These are phyloP conservation scores for Grus americana DNA, from an alignment of 2,113 vertebrate species.

Conservation along the genomic window DNA sequence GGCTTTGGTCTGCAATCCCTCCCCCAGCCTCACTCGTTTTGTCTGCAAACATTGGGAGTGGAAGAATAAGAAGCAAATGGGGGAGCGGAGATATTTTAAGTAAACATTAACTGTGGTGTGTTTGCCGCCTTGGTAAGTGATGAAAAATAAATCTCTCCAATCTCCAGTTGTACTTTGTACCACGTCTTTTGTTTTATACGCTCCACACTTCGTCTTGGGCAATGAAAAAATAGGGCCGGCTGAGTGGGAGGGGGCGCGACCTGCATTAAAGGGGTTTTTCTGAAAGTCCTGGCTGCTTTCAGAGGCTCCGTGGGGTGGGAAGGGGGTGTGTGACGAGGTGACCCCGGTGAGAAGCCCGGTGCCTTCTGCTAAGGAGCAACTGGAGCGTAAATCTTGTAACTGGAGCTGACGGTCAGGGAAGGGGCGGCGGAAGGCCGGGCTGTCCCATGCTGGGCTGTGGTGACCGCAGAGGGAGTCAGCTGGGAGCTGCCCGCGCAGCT, in stretches of 20 bases:
- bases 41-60: background rate
- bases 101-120: background rate
- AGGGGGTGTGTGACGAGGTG: background rate
- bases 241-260: accelerated
- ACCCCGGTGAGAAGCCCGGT: background rate
- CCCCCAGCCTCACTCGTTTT: background rate
- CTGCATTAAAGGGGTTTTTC: background rate
- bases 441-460: accelerated
- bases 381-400: background rate
- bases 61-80: background rate
- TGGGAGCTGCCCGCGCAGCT: background rate
- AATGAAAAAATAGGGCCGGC: accelerated
- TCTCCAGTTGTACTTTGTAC: background rate
- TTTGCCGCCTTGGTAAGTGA: background rate
- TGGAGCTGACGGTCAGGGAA: background rate
- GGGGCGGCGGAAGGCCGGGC: background rate
- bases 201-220: background rate
- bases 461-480: background rate
- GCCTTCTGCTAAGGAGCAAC: background rate
- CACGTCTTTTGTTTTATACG: background rate
- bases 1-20: background rate
- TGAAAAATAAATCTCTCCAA: conserved; percentile 24
- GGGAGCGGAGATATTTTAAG: background rate
- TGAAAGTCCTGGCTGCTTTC: background rate
- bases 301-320: background rate